Evolutionary conservation across 2,113 vertebrate species (phyloP).

Genomic region (Lontra canadensis): DNA sequence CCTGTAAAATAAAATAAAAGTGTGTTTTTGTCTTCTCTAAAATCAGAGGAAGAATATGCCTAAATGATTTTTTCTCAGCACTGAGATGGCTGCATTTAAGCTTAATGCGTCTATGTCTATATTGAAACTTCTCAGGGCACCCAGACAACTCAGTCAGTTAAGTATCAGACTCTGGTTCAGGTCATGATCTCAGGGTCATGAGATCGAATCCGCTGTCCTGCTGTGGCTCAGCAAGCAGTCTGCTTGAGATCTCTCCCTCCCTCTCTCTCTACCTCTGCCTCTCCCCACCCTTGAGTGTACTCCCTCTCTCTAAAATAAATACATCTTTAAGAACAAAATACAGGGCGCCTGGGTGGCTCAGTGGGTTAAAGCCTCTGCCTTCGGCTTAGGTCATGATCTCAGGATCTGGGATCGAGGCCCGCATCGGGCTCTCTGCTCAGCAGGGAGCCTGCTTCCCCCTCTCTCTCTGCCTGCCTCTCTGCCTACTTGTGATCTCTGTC

Average conservation of each 20-base stretch:
- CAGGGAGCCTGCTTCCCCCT: too few relatives aligned
- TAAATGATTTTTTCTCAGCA: neutral
- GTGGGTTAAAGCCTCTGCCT: too few relatives aligned
- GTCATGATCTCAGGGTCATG: neutral
- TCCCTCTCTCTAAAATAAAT: neutral
- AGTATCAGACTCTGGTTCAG: neutral
- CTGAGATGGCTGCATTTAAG: neutral
- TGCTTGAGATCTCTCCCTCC: neutral
- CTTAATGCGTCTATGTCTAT: neutral
- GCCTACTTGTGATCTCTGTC: too few relatives aligned
- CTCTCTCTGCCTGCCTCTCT: too few relatives aligned
- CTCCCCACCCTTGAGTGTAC: neutral
- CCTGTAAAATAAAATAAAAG: conserved; percentile 83
- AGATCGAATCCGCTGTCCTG: neutral
- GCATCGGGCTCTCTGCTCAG: too few relatives aligned
- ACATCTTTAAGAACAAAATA: neutral
- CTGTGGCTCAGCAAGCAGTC: neutral
- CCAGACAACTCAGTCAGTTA: neutral
- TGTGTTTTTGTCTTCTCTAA: neutral
- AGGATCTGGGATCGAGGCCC: too few relatives aligned
- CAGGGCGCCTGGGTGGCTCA: too few relatives aligned
- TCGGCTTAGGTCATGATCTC: too few relatives aligned
- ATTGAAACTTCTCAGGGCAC: neutral
- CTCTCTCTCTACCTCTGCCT: neutral
- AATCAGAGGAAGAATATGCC: neutral